Conservation (phyloP, 2,113 vertebrate genomes). For the Heliornis fulica region DNA sequence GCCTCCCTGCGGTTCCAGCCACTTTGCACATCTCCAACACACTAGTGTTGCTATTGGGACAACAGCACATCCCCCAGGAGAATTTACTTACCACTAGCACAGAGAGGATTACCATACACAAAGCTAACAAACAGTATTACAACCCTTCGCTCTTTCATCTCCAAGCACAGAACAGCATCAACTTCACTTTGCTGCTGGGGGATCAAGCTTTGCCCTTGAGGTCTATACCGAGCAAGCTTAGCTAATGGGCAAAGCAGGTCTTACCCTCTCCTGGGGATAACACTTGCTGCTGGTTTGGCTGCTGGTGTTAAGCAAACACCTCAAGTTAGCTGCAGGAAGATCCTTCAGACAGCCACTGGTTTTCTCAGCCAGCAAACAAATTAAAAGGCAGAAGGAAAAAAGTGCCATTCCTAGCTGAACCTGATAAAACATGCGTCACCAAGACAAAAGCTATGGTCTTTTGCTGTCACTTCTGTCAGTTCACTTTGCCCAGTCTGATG, state of each 20-base stretch:
- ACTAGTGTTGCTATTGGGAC: background rate
- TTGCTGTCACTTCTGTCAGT: background rate
- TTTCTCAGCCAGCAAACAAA: background rate
- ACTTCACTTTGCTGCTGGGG: accelerated
- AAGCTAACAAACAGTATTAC: background rate
- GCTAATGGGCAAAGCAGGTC: background rate
- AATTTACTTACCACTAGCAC: too few species aligned
- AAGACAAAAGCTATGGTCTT: background rate
- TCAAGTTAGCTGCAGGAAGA: background rate
- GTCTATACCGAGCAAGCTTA: background rate
- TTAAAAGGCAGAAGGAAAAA: background rate
- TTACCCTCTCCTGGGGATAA: accelerated
- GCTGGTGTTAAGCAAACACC: background rate
- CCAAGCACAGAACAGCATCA: background rate
- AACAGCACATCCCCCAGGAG: too few species aligned
- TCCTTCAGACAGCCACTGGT: background rate
- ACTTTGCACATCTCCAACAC: background rate
- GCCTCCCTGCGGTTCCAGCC: background rate
- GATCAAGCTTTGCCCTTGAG: background rate
- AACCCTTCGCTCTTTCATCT: background rate
- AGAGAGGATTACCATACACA: accelerated
- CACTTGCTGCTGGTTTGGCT: background rate
- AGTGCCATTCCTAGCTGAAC: background rate
- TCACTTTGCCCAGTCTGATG: background rate
- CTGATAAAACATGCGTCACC: background rate